phyloP scores from a whole-genome alignment of 1,140 invertebrate species.

The Mesaphorura yosii region DNA sequence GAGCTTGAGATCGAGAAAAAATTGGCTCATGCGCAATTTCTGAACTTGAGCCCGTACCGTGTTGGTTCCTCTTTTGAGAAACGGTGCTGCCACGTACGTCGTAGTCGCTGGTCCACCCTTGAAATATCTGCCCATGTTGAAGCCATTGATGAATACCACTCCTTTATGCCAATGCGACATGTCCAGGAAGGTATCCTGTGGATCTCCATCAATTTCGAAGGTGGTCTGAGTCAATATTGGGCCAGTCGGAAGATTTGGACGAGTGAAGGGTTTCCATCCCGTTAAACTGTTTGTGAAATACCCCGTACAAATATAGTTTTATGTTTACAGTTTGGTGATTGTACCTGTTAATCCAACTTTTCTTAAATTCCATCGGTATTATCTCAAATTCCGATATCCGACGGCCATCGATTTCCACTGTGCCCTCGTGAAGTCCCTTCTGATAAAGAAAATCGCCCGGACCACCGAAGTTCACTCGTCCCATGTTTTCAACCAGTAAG shows the following conservation, averaged over 20 bases:
- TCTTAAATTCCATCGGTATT: conserved; percentile 44
- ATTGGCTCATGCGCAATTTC: too few relatives aligned
- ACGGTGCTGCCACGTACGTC: conserved; percentile 46
- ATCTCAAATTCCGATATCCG: conserved; percentile 40
- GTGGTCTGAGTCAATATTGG: conserved; percentile 34
- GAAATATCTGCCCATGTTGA: conserved; percentile 50
- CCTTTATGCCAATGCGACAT: conserved; percentile 42
- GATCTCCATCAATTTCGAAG: conserved; percentile 30
- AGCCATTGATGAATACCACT: conserved; percentile 50
- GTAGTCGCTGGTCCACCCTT: conserved; percentile 44
- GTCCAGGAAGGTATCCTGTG: conserved; percentile 37
- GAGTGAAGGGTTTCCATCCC: too few relatives aligned
- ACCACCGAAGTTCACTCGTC: conserved; percentile 44
- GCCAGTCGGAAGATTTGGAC: too few relatives aligned
- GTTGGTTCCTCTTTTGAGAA: conserved; percentile 42
- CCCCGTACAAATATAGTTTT: too few relatives aligned
- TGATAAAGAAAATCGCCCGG: conserved; percentile 38
- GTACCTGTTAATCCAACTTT: conserved; percentile 35
- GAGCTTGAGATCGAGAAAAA: too few relatives aligned
- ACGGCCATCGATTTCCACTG: conserved; percentile 38
- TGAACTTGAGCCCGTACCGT: conserved; percentile 34
- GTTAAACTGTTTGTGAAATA: too few relatives aligned
- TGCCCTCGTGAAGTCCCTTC: conserved; percentile 43
- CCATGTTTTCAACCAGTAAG: conserved; percentile 49
- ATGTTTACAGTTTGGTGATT: too few relatives aligned